Base-by-base conservation (phyloP, 2,797 vertebrate genomes). In the Tapirus indicus region DNA sequence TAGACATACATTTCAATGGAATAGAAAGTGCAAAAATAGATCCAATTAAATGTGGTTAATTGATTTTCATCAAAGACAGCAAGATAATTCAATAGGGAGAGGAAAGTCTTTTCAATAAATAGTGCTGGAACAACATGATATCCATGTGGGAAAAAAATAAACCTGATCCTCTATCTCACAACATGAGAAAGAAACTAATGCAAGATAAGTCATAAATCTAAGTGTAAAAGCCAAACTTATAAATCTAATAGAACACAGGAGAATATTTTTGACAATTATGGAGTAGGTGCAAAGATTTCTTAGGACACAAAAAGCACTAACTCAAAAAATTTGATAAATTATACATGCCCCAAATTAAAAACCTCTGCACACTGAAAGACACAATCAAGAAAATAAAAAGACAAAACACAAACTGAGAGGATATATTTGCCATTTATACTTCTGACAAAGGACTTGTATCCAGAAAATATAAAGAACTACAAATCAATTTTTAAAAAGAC, bases 331-430 rank as follows among this genome's bases (percentile, higher is more conserved):
- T 35, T 79, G 17, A 71, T 23, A 64, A 54, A 91, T 32, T 88
- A 7, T 13, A 18, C 4, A 77, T 71, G 18, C 58, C 8, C 23
- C 58, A 85, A 75, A 96, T 58, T 75, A n/a, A 86, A 94, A 89
- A 44, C 35, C 12, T 91, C 14, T 92, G 7, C 17, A 44, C 20
- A 64, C 58, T 38, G 66, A 95, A 90, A 91, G 49, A 66, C 18
- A 56, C 14, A 75, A 60, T 89, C 75, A 87, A 94, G n/a, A 49
- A 89, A 92, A 80, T 66, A 86, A 78, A 79, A 91, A 89, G 60
- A 66, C 32, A 87, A 95, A 60, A 3, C 21, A 71, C 60, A 49
- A 56, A 35, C 52, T 71, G 27, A 29, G 71, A 86, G 7, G 93
- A 35, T 49, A 25, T 75, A 75, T 62, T 62, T 91, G 21, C 7